These are phyloP conservation scores for Herpetotheres cachinnans DNA, from an alignment of 2,113 vertebrate genomes.

Conservation along the genomic window DNA sequence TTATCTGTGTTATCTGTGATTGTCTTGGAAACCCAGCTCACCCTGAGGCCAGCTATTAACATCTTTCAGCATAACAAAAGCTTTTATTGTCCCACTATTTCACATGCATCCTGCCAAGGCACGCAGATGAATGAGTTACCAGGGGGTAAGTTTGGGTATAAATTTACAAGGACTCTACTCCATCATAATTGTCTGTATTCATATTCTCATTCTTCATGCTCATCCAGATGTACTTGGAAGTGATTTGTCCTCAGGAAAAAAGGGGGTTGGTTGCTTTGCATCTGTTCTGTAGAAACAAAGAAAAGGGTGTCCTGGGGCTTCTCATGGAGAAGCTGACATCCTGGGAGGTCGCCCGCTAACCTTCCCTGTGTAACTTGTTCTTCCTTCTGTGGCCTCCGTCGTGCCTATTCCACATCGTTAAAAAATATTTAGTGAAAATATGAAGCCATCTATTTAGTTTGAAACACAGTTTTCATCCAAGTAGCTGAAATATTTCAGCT, in stretches of 20 bases:
- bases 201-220: slow-evolving; percentile 30
- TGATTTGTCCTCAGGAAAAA: not conserved
- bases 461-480: not conserved
- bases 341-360: not conserved
- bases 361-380: not conserved
- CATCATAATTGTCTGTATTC: slow-evolving; percentile 55
- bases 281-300: not conserved
- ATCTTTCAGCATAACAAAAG: slow-evolving; percentile 60
- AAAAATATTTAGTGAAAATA: not conserved
- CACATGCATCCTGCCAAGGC: slow-evolving; percentile 47
- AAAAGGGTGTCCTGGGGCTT: not conserved
- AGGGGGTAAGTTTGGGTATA: slow-evolving; percentile 51
- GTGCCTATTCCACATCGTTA: not conserved
- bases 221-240: slow-evolving; percentile 42
- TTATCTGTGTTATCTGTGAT: slow-evolving; percentile 9
- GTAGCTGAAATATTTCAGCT: not conserved
- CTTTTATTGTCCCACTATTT: slow-evolving; percentile 50
- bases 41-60: slow-evolving; percentile 53
- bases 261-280: not conserved
- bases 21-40: slow-evolving; percentile 47
- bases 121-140: slow-evolving; percentile 37
- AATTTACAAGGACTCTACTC: slow-evolving; percentile 48
- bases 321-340: not conserved
- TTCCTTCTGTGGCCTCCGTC: not conserved
- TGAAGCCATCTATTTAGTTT: not conserved